phyloP scores from a whole-genome alignment of 2,113 vertebrate genomes.

The Danionella cerebrum region DNA sequence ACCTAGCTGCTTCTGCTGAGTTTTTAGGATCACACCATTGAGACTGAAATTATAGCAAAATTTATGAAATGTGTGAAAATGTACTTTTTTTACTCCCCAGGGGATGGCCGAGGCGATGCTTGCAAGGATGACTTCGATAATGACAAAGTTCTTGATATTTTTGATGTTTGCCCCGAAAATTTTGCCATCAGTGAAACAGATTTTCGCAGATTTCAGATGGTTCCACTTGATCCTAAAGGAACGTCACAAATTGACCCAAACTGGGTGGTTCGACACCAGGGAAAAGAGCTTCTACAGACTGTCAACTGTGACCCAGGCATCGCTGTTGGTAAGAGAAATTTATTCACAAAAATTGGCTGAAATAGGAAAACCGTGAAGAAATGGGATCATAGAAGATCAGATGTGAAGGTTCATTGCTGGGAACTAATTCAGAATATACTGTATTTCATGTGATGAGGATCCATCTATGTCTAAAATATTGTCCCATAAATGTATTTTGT shows the following conservation, averaged over 20 bases:
- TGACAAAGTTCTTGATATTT: conserved; percentile 84
- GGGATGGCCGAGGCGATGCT: conserved; percentile 89
- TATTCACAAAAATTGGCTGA: no score
- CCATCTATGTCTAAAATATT: no score
- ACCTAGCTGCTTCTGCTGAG: no score
- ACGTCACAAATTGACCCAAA: conserved; percentile 97
- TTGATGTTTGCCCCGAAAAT: conserved; percentile 95
- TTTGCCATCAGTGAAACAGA: conserved; percentile 92
- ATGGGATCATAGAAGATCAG: no score
- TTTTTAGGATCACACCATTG: no score
- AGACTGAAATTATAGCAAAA: no score
- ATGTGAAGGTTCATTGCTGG: no score
- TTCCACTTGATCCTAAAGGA: conserved; percentile 93
- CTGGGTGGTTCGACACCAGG: conserved; percentile 97
- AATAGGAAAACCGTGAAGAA: no score
- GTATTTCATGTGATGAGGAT: no score
- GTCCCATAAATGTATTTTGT: no score
- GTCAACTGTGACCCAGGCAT: conserved; percentile 98
- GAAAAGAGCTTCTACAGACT: conserved; percentile 96
- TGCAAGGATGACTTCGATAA: conserved; percentile 96
- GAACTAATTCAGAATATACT: no score
- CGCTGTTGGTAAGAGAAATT: conserved; percentile 92
- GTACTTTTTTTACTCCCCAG: conserved; percentile 47
- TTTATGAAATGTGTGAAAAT: no score
- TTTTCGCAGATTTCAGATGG: conserved; percentile 97